Evolutionary conservation across 2,797 vertebrate genomes (phyloP).

Genomic region (Acipenser transmontanus): DNA sequence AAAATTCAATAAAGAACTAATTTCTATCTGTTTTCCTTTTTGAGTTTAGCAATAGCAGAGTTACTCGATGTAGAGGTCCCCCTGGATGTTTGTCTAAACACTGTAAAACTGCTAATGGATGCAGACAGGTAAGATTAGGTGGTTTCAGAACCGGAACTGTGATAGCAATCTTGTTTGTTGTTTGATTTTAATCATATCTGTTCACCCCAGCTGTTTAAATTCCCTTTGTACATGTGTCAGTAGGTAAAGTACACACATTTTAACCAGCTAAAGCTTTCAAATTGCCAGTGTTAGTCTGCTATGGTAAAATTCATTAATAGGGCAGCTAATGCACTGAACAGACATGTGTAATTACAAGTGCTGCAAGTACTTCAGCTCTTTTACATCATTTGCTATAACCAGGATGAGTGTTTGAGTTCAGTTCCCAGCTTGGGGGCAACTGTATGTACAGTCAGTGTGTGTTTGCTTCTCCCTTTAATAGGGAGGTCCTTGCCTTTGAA

Average conservation of each 20-base stretch:
- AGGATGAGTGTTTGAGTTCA: too few relatives aligned
- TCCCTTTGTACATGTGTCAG: background rate
- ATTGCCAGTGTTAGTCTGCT: too few relatives aligned
- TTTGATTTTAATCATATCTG: background rate
- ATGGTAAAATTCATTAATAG: too few relatives aligned
- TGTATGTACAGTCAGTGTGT: background rate
- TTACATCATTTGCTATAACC: too few relatives aligned
- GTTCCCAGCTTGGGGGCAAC: too few relatives aligned
- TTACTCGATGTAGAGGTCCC: conserved; percentile 58
- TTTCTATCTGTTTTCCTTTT: conserved; percentile 13
- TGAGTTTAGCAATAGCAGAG: conserved; percentile 62
- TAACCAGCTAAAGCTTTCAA: too few relatives aligned
- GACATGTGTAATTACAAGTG: too few relatives aligned
- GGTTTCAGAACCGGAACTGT: background rate
- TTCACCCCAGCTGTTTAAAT: background rate
- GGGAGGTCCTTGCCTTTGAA: conserved; percentile 74
- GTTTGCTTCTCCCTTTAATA: conserved; percentile 35
- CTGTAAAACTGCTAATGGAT: conserved; percentile 71
- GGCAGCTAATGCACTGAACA: too few relatives aligned
- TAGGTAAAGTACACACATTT: too few relatives aligned
- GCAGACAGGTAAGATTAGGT: conserved; percentile 66
- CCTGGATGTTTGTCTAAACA: conserved; percentile 70
- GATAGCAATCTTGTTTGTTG: background rate
- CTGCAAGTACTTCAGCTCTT: too few relatives aligned
- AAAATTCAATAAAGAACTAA: too few relatives aligned